A percentile compares a stretch with the other conserved stretches of the same genome.
These are phyloP conservation scores for Pimephales promelas DNA, from an alignment of 2,113 vertebrate species.

Conservation along the genomic window DNA sequence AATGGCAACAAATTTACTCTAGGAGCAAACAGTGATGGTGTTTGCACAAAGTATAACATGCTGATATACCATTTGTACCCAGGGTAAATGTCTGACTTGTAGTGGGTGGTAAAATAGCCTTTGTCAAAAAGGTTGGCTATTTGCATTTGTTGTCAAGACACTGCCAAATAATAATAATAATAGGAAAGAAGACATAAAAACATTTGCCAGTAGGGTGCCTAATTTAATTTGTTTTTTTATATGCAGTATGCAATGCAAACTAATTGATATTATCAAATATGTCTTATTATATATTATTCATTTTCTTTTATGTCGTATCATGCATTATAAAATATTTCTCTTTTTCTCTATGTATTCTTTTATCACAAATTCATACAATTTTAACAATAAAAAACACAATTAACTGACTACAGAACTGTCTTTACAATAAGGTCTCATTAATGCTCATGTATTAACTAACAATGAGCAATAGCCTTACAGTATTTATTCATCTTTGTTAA, in stretches of 20 bases:
- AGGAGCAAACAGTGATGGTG: not conserved
- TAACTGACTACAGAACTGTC: too few species aligned
- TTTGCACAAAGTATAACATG: not conserved
- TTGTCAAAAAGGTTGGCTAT: not conserved
- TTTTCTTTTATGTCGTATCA: not conserved
- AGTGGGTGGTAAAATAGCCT: not conserved
- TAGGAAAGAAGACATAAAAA: not conserved
- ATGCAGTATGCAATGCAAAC: not conserved
- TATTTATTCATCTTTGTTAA: too few species aligned
- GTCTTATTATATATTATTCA: not conserved
- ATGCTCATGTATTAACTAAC: too few species aligned
- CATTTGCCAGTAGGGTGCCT: not conserved
- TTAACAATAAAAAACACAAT: not conserved
- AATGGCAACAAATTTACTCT: not conserved
- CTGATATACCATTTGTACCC: not conserved
- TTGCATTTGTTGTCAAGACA: not conserved
- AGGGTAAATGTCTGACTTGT: too few species aligned
- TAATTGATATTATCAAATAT: too few species aligned
- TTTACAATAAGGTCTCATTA: too few species aligned
- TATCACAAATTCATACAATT: not conserved
- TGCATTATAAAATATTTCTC: too few species aligned
- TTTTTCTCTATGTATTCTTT: not conserved
- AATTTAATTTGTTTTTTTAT: not conserved
- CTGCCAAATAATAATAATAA: not conserved
- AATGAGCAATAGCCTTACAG: too few species aligned